phyloP scores from a whole-genome alignment of 2,797 vertebrate species.

The Hydrocynus forskahlii region DNA sequence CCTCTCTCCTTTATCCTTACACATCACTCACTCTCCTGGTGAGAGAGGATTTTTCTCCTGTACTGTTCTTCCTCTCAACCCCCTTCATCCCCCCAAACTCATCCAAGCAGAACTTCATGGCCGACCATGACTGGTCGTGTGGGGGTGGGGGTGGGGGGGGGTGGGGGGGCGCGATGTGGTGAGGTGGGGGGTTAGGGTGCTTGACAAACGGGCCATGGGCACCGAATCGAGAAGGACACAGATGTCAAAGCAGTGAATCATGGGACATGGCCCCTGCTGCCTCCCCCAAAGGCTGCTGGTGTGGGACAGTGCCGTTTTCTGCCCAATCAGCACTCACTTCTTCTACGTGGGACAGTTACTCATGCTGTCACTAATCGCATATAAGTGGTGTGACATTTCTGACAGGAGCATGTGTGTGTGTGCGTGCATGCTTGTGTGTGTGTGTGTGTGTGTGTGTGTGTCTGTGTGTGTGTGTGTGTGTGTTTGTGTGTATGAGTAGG shows the following conservation, averaged over 20 bases:
- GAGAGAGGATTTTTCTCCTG: conserved; percentile 76
- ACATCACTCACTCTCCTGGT: conserved; percentile 62
- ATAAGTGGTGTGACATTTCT: conserved; percentile 70
- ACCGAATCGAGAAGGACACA: conserved; percentile 96
- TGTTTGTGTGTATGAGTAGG: too few species aligned
- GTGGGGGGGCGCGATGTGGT: conserved; percentile 22
- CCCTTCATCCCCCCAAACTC: conserved; percentile 31
- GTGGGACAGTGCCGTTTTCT: conserved; percentile 64
- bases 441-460: too few species aligned
- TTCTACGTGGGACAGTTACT: conserved; percentile 72
- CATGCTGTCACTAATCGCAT: conserved; percentile 70
- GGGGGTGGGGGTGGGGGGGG: conserved; percentile 55
- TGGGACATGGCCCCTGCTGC: conserved; percentile 58
- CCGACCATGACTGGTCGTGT: conserved; percentile 69
- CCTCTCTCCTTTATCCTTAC: conserved; percentile 75
- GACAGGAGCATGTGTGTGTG: conserved; percentile 45
- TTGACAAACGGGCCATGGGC: conserved; percentile 88
- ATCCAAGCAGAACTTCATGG: conserved; percentile 50
- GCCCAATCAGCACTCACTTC: conserved; percentile 77
- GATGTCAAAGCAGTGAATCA: conserved; percentile 94
- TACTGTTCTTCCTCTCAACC: conserved; percentile 22
- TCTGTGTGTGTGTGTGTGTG: too few species aligned
- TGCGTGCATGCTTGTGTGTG: too few species aligned
- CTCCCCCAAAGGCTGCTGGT: conserved; percentile 38
- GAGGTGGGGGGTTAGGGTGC: conserved; percentile 23